Conservation (phyloP, 2,113 vertebrate genomes). For the Prolemur simus region DNA sequence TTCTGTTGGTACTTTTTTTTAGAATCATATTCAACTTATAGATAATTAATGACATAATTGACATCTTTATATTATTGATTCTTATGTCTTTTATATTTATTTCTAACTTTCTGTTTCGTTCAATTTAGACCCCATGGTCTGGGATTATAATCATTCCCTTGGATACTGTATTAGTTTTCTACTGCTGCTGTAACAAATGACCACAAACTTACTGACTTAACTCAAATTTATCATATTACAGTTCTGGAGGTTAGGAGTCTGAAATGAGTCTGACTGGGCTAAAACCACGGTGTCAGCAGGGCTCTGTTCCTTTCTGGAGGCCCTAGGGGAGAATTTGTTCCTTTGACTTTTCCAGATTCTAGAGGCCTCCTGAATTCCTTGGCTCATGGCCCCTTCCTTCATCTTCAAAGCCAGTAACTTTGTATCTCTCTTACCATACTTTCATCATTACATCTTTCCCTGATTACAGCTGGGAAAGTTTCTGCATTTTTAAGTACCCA, state of each 20-base stretch:
- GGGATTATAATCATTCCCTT: not conserved
- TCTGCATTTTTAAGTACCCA: not conserved
- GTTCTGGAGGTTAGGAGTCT: not conserved
- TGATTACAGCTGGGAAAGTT: not conserved
- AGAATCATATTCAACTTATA: not conserved
- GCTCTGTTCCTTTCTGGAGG: not conserved
- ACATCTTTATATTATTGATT: conserved; percentile 15
- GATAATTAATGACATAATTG: not conserved
- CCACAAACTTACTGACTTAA: not conserved
- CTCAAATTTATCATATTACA: not conserved
- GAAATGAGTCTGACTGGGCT: not conserved
- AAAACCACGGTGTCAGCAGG: not conserved
- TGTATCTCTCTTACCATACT: not conserved
- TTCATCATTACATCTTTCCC: not conserved
- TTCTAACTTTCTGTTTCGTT: not conserved
- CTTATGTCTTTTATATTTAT: not conserved
- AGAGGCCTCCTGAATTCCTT: not conserved
- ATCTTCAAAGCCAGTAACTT: not conserved
- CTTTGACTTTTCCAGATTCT: not conserved
- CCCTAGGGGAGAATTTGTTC: not conserved
- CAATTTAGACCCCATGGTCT: not conserved
- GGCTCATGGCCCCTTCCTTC: not conserved
- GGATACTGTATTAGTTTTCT: not conserved
- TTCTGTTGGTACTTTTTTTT: not conserved
- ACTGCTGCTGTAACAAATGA: not conserved